Evolutionary conservation across 2,113 vertebrate species (phyloP).

Genomic region (Anarrhichthys ocellatus): DNA sequence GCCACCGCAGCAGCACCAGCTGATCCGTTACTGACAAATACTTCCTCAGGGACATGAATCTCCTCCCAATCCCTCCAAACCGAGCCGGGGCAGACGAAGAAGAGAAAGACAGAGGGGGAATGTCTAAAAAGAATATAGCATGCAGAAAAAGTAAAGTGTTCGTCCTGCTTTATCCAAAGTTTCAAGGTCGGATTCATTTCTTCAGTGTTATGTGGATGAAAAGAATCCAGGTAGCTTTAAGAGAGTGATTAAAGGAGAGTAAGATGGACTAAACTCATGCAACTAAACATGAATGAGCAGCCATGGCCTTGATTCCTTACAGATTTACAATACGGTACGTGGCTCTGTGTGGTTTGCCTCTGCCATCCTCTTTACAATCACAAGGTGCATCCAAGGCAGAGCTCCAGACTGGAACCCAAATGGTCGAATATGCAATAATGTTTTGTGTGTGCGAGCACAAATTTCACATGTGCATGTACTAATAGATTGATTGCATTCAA

Average conservation of each 20-base stretch:
- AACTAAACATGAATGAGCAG: slow-evolving; percentile 22
- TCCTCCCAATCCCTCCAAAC: slow-evolving; percentile 61
- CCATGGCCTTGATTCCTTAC: background rate
- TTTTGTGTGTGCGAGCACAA: background rate
- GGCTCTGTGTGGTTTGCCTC: background rate
- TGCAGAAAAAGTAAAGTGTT: slow-evolving; percentile 40
- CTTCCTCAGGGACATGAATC: slow-evolving; percentile 74
- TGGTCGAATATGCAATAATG: background rate
- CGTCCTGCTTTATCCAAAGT: slow-evolving; percentile 40
- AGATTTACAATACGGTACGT: slow-evolving; percentile 14
- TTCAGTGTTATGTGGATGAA: slow-evolving; percentile 13
- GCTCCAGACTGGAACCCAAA: background rate
- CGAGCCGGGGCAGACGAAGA: slow-evolving; percentile 36
- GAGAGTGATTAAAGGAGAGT: background rate
- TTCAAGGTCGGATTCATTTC: slow-evolving; percentile 53
- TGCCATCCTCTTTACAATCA: slow-evolving; percentile 9
- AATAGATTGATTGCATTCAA: too few species aligned
- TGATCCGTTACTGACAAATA: slow-evolving; percentile 82
- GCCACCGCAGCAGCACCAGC: slow-evolving; percentile 66
- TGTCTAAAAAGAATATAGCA: slow-evolving; percentile 32
- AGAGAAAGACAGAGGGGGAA: slow-evolving; percentile 40
- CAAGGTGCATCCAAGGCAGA: slow-evolving; percentile 7
- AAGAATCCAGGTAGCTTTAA: slow-evolving; percentile 21
- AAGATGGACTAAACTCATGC: slow-evolving; percentile 19
- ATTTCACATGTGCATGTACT: too few species aligned